Conservation (phyloP, 2,113 vertebrate genomes). For the Leucoraja erinaceus region DNA sequence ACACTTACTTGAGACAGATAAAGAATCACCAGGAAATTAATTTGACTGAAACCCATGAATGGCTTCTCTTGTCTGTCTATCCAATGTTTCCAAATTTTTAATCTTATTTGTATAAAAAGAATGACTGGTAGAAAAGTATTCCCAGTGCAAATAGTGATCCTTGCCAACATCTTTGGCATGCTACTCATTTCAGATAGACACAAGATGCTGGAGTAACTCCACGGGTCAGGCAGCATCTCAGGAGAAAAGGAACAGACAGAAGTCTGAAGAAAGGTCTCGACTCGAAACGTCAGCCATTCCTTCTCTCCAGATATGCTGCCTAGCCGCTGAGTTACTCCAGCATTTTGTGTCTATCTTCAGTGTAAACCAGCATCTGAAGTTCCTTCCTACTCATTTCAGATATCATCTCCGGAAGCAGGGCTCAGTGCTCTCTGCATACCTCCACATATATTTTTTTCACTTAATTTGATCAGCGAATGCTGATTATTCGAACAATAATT, state of each 20-base stretch:
- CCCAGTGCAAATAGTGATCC: not conserved
- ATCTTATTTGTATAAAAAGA: not conserved
- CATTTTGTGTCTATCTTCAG: too few species aligned
- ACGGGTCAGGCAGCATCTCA: too few species aligned
- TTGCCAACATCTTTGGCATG: not conserved
- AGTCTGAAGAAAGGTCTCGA: too few species aligned
- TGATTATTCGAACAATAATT: too few species aligned
- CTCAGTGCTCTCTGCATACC: not conserved
- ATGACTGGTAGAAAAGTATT: not conserved
- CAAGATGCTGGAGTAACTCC: too few species aligned
- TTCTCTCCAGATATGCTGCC: too few species aligned
- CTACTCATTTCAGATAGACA: not conserved
- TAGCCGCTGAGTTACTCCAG: too few species aligned
- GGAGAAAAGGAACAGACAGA: too few species aligned
- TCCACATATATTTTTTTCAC: not conserved
- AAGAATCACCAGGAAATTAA: not conserved
- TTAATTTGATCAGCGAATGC: not conserved
- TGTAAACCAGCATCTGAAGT: too few species aligned
- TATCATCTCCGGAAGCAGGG: too few species aligned
- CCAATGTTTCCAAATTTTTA: not conserved
- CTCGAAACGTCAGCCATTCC: too few species aligned
- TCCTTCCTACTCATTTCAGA: too few species aligned
- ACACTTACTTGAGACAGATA: not conserved
- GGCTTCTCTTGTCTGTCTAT: not conserved
- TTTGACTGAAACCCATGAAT: not conserved